Evolutionary conservation across 1,140 invertebrate genomes (phyloP).

Genomic region (Ceratitis capitata): DNA sequence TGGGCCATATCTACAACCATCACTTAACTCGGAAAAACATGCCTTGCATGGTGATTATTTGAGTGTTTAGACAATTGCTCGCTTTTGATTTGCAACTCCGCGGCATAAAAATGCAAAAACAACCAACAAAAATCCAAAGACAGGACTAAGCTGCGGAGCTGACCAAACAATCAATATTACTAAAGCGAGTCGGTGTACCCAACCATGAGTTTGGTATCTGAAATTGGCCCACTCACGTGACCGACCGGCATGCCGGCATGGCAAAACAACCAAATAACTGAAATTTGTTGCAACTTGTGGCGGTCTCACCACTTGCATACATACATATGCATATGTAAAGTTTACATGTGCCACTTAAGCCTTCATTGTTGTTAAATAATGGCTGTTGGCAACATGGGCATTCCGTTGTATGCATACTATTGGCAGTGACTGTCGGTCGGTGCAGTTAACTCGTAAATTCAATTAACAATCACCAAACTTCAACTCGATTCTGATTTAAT

Average conservation of each 20-base stretch:
- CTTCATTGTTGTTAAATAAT: not conserved
- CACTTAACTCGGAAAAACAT: not conserved
- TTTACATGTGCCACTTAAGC: not conserved
- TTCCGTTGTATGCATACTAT: not conserved
- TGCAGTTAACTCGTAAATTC: conserved; percentile 22
- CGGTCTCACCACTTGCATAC: too few relatives aligned
- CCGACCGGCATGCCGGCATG: not conserved
- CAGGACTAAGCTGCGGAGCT: not conserved
- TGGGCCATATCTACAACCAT: not conserved
- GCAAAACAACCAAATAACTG: not conserved
- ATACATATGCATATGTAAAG: too few relatives aligned
- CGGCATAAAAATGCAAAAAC: not conserved
- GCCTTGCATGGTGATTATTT: conserved; percentile 11
- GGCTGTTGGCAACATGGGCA: not conserved
- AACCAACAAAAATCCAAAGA: conserved; percentile 3
- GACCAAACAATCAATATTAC: not conserved
- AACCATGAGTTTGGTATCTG: not conserved
- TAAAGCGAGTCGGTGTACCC: not conserved
- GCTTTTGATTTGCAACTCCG: not conserved
- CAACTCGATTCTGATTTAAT: conserved; percentile 13
- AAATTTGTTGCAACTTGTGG: not conserved
- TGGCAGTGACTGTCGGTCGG: not conserved
- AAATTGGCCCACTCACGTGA: conserved; percentile 10
- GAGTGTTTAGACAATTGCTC: conserved; percentile 32
- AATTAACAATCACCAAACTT: conserved; percentile 27